Percentiles rank a stretch among this genome's conserved stretches.
Evolutionary conservation across 2,113 vertebrate genomes (phyloP).

Genomic region (Microtus ochrogaster): DNA sequence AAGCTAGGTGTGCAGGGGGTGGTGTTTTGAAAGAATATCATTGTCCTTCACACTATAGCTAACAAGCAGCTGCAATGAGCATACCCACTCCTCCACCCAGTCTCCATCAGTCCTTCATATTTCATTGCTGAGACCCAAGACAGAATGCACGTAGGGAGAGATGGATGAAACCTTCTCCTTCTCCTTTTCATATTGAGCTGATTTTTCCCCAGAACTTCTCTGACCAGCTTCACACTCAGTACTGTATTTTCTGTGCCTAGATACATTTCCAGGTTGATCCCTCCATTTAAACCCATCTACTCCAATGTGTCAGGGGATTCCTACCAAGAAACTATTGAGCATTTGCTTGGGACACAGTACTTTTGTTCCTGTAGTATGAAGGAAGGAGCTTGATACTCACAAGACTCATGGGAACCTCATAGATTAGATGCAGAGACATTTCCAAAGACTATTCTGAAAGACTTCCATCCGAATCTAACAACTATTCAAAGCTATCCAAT

Average conservation of each 20-base stretch:
- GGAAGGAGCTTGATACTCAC: background rate
- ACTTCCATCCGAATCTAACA: background rate
- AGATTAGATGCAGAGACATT: background rate
- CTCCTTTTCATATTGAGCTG: background rate
- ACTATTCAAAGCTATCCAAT: background rate
- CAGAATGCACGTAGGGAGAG: background rate
- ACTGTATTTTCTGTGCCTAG: background rate
- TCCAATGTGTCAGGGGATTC: background rate
- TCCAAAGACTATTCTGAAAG: background rate
- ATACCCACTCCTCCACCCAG: background rate
- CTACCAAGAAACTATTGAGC: background rate
- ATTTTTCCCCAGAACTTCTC: background rate
- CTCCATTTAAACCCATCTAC: background rate
- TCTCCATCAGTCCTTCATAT: background rate
- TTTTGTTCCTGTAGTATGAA: conserved; percentile 23
- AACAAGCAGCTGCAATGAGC: background rate
- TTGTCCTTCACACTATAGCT: background rate
- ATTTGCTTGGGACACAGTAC: background rate
- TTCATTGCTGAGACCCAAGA: background rate
- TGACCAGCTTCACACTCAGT: background rate
- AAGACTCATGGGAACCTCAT: background rate
- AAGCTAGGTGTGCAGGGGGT: background rate
- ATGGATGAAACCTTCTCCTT: background rate
- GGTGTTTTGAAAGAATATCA: background rate
- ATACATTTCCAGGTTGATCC: background rate